These are phyloP conservation scores for Tortrix viridana DNA, from an alignment of 2,888 invertebrate species.

Conservation along the genomic window DNA sequence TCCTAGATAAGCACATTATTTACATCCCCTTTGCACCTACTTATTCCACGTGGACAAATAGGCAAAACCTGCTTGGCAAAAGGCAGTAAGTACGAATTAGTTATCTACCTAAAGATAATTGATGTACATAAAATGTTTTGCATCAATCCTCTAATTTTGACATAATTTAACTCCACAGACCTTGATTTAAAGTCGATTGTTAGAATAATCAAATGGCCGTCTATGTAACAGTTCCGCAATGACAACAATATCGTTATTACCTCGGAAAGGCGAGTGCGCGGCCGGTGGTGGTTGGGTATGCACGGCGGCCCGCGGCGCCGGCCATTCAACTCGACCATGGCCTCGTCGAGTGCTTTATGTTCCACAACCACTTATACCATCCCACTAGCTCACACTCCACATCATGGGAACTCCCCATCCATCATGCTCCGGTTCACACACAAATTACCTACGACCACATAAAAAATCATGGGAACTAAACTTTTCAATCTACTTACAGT, in stretches of 20 bases:
- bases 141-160: too few species aligned
- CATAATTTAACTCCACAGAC: too few species aligned
- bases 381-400: slow-evolving; percentile 41
- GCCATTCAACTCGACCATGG: slow-evolving; percentile 76
- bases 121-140: too few species aligned
- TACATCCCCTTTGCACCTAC: too few species aligned
- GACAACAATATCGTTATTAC: slow-evolving; percentile 71
- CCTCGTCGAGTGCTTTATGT: slow-evolving; percentile 49
- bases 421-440: slow-evolving; percentile 49
- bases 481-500: slow-evolving; percentile 52
- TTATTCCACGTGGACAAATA: too few species aligned
- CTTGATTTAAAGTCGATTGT: neutral
- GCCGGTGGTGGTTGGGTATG: slow-evolving; percentile 49
- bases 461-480: slow-evolving; percentile 40
- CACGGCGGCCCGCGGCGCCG: slow-evolving; percentile 53
- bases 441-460: slow-evolving; percentile 43
- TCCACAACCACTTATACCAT: slow-evolving; percentile 22
- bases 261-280: slow-evolving; percentile 69
- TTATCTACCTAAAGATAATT: too few species aligned
- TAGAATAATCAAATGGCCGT: slow-evolving; percentile 2
- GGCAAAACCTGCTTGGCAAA: too few species aligned
- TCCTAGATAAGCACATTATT: too few species aligned
- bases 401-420: slow-evolving; percentile 34
- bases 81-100: too few species aligned
- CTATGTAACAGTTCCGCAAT: slow-evolving; percentile 62